Conservation (phyloP, 2,797 vertebrate genomes). For the Helicolenus hilgendorfi region DNA sequence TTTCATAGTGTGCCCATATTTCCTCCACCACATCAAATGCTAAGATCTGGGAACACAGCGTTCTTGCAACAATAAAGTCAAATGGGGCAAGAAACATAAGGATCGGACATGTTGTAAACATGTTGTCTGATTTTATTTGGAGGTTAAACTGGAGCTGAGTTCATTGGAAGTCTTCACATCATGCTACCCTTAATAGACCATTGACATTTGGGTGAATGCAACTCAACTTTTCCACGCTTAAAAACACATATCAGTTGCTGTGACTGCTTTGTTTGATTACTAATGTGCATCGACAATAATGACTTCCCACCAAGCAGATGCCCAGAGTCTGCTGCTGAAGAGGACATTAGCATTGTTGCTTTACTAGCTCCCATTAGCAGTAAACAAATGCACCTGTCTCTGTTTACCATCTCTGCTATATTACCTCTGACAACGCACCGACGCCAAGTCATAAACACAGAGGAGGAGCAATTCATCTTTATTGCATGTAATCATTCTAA, state of each 20-base stretch:
- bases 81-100: not conserved
- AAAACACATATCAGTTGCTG: constrained; percentile 36
- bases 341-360: constrained; percentile 86
- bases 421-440: constrained; percentile 85
- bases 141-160: not conserved
- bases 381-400: constrained; percentile 90
- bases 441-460: constrained; percentile 86
- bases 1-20: not conserved
- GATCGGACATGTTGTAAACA: not conserved
- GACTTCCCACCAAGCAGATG: constrained; percentile 78
- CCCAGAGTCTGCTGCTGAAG: constrained; percentile 80
- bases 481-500: constrained; percentile 86
- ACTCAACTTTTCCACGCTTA: constrained; percentile 29
- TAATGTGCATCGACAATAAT: constrained; percentile 71
- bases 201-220: not conserved
- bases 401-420: constrained; percentile 86
- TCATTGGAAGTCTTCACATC: not conserved
- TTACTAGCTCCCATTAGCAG: constrained; percentile 86
- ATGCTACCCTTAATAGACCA: not conserved
- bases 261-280: constrained; percentile 64
- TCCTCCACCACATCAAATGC: not conserved
- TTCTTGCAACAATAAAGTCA: not conserved
- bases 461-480: constrained; percentile 88
- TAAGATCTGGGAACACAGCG: not conserved
- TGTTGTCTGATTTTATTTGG: not conserved